Percentiles rank a stretch among this genome's conserved stretches.
Evolutionary conservation across 92 coral and sea anemone species (phyloP).

Genomic region (Desmophyllum pertusum): DNA sequence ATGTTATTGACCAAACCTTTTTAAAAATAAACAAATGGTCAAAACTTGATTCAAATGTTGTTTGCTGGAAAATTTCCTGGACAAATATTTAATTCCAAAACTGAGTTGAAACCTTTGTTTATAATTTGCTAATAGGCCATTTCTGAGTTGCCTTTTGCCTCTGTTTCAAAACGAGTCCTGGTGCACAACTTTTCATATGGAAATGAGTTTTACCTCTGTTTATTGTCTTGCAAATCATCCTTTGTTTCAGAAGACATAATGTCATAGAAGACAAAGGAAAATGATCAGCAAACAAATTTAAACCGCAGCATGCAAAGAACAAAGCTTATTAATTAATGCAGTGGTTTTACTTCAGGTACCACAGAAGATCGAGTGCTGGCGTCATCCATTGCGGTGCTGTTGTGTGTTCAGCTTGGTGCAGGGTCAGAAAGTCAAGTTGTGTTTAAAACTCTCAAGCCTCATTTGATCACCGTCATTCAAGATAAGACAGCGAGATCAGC

Average conservation of each 20-base stretch:
- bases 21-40: no score
- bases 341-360: constrained; percentile 40
- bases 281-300: background rate
- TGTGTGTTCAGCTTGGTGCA: constrained; percentile 92
- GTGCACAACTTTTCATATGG: no score
- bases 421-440: constrained; percentile 85
- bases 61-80: no score
- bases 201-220: no score
- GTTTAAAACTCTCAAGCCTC: constrained; percentile 78
- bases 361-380: constrained; percentile 86
- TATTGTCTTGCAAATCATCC: no score
- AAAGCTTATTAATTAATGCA: background rate
- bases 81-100: no score
- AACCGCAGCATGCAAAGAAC: background rate
- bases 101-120: no score
- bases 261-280: background rate
- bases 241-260: background rate
- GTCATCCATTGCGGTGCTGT: constrained; percentile 77
- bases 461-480: constrained; percentile 78
- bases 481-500: constrained; percentile 73
- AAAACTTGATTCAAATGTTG: no score
- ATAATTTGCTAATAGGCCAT: no score
- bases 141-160: no score
- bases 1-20: no score
- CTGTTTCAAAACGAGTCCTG: no score